Evolutionary conservation across 2,113 vertebrate species (phyloP).

Genomic region (Nycticryphes semicollaris): DNA sequence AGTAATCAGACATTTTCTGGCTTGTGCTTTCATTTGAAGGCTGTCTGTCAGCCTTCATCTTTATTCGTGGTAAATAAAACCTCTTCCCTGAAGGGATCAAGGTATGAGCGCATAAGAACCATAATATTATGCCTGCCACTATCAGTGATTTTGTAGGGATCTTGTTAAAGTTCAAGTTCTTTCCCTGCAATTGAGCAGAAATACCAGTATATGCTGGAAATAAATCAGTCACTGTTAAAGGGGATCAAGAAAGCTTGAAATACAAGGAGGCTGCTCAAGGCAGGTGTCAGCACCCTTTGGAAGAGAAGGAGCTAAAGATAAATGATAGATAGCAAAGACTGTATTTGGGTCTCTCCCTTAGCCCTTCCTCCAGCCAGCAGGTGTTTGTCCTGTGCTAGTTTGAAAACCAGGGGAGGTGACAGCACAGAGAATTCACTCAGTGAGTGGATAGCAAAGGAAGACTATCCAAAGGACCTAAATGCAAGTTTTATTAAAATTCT

Average conservation of each 20-base stretch:
- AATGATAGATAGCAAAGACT: background rate
- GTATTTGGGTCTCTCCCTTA: background rate
- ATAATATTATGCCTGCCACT: slow-evolving; percentile 22
- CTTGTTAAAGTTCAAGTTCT: slow-evolving; percentile 32
- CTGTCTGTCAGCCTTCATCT: slow-evolving; percentile 41
- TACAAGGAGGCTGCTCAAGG: background rate
- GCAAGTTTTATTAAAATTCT: no score
- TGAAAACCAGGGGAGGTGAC: background rate
- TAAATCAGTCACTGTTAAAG: background rate
- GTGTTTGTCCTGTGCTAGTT: background rate
- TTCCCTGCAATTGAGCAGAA: background rate
- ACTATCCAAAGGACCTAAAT: fast-evolving
- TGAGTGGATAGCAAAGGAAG: background rate
- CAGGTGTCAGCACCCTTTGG: background rate
- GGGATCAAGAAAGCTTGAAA: slow-evolving; percentile 6
- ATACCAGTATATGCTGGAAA: background rate
- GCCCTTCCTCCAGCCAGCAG: background rate
- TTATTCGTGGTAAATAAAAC: slow-evolving; percentile 47
- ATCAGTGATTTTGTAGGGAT: slow-evolving; percentile 31
- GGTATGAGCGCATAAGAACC: background rate
- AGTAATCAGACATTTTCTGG: slow-evolving; percentile 29
- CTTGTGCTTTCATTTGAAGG: slow-evolving; percentile 39
- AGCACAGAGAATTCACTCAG: background rate
- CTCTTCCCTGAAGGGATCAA: slow-evolving; percentile 36
- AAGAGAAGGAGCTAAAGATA: background rate